phyloP scores from a whole-genome alignment of 2,113 vertebrate genomes.

The Chionomys nivalis region DNA sequence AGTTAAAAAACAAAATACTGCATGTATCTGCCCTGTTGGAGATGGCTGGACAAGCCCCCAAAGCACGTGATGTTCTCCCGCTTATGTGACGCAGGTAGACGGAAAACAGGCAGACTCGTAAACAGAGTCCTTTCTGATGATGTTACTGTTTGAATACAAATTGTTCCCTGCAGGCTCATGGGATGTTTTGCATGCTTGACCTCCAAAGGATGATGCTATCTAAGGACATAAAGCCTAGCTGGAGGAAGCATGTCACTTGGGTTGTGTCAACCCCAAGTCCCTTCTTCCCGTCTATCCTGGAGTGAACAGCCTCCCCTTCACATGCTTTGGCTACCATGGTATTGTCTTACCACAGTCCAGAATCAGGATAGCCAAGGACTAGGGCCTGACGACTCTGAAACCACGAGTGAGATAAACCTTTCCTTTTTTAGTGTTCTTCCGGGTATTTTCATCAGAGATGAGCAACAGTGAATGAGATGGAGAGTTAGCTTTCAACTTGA shows the following conservation, averaged over 20 bases:
- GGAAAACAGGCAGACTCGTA: background rate
- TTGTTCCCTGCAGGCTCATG: background rate
- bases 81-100: background rate
- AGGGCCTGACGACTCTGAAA: background rate
- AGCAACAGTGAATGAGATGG: background rate
- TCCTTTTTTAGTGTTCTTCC: background rate
- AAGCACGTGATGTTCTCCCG: background rate
- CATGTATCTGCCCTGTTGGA: background rate
- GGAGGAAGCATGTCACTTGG: background rate
- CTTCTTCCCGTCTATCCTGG: background rate
- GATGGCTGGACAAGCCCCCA: background rate
- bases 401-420: background rate
- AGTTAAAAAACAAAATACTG: background rate
- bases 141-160: background rate
- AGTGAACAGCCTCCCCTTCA: background rate
- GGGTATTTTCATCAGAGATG: background rate
- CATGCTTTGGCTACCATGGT: too few species aligned
- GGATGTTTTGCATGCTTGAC: background rate
- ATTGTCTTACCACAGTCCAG: background rate
- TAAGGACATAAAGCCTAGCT: background rate
- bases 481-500: background rate
- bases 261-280: background rate
- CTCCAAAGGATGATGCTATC: background rate
- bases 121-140: background rate
- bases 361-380: background rate